Base-by-base conservation (phyloP, 23 tunicate species). In the Halocynthia roretzi region DNA sequence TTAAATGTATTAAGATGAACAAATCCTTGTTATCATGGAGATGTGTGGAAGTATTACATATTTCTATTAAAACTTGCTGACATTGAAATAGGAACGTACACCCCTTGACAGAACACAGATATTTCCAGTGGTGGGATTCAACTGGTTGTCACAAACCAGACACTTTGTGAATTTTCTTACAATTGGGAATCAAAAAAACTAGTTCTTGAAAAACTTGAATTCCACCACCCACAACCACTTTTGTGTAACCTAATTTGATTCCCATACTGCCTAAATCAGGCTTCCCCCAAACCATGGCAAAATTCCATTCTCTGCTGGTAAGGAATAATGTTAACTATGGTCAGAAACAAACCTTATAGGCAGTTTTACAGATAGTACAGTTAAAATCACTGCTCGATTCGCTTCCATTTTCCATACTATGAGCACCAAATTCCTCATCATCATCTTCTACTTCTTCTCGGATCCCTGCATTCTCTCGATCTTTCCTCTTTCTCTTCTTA, bases 331-430 rank as follows among this genome's bases (percentile, higher is more conserved):
- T 19, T 18, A 18, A 15, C 11, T 54, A 82, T 71, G 20, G 10
- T 48, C 49, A 10, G 0, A 11, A 19, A 31, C 82, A 10, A 70
- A 87, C 93, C 72, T 77, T 62, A 53, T 68, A 88, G 15, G 62
- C 67, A 40, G 78, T 63, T 52, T 83, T 79, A 62, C 95, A 88
- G 6, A 83, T 69, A 63, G 77, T 78, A 54, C 95, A 88, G 53
- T 51, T 71, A 49, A 78, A 78, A 7, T 56, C 81, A n/a, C 56
- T 53, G 15, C 11, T 52, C 6, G 58, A 60, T 52, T 74, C 68
- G 12, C 56, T 54, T 7, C 40, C 77, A n/a, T 18, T 78, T 9
- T 71, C 73, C 64, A 60, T 15, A 60, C 17, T 60, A 60, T 18
- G 64, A 60, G 18, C n/a, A 60, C 64, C 66, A 54, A 19, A 73